These are phyloP conservation scores for Antechinus flavipes DNA, from an alignment of 2,113 vertebrate genomes.

Conservation along the genomic window DNA sequence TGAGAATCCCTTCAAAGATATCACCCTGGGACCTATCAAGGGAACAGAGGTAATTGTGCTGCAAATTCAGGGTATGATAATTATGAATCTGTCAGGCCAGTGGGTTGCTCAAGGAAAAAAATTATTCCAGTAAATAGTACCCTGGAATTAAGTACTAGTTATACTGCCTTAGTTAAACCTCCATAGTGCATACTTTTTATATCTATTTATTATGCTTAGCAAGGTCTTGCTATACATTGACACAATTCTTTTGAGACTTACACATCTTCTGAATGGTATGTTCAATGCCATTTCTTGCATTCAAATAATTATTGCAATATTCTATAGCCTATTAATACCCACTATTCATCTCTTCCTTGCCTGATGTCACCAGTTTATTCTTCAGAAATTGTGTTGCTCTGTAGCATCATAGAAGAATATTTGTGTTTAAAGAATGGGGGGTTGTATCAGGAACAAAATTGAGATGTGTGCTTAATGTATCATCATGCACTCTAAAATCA, in stretches of 20 bases:
- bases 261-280: background rate
- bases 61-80: background rate
- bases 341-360: background rate
- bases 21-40: background rate
- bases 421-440: background rate
- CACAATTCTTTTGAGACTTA: background rate
- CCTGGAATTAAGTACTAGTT: background rate
- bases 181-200: background rate
- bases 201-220: background rate
- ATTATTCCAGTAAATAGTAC: too few species aligned
- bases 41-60: background rate
- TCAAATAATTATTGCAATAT: background rate
- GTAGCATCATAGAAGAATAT: background rate
- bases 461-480: background rate
- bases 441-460: background rate
- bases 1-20: too few species aligned
- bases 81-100: background rate
- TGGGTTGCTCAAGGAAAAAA: background rate
- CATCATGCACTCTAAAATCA: background rate
- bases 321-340: background rate
- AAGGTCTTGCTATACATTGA: background rate
- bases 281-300: background rate
- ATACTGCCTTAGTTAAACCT: background rate
- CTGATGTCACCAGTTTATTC: background rate
- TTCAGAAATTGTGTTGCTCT: background rate